Percentiles rank a stretch among this genome's conserved stretches.
These are phyloP conservation scores for Tachysurus vachellii DNA, from an alignment of 2,113 vertebrate species.

Conservation along the genomic window DNA sequence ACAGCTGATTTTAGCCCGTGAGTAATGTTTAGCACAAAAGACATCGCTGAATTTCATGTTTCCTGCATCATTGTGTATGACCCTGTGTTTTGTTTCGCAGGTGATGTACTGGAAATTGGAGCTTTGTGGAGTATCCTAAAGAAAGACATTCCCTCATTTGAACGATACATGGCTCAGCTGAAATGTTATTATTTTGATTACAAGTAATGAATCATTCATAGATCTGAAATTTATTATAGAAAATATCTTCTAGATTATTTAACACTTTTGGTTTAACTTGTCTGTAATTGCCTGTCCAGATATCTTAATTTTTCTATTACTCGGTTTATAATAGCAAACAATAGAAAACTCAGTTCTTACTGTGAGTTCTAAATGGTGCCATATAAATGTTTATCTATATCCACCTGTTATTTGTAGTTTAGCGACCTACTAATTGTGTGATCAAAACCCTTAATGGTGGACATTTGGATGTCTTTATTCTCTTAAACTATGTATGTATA, in stretches of 20 bases:
- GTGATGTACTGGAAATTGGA: conserved; percentile 92
- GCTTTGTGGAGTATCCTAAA: conserved; percentile 91
- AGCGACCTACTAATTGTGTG: neutral
- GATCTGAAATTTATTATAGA: neutral
- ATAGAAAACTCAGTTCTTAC: neutral
- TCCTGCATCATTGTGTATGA: neutral
- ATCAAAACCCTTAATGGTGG: neutral
- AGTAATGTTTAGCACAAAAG: conserved; percentile 61
- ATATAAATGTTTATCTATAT: neutral
- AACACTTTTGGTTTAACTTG: neutral
- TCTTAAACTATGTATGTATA: neutral
- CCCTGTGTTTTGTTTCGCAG: conserved; percentile 62
- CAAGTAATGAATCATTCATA: conserved; percentile 75
- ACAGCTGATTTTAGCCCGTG: conserved; percentile 89
- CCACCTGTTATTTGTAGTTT: neutral
- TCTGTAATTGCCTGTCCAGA: neutral
- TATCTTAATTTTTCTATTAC: neutral
- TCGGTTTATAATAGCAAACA: neutral
- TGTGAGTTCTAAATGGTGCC: neutral
- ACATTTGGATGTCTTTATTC: neutral
- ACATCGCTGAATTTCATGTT: neutral
- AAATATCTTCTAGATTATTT: neutral
- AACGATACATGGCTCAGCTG: conserved; percentile 93
- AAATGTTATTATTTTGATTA: conserved; percentile 98
- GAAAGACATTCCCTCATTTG: conserved; percentile 92